phyloP scores from a whole-genome alignment of 2,888 invertebrate genomes.

The Scaptodrosophila latifasciaeformis region DNA sequence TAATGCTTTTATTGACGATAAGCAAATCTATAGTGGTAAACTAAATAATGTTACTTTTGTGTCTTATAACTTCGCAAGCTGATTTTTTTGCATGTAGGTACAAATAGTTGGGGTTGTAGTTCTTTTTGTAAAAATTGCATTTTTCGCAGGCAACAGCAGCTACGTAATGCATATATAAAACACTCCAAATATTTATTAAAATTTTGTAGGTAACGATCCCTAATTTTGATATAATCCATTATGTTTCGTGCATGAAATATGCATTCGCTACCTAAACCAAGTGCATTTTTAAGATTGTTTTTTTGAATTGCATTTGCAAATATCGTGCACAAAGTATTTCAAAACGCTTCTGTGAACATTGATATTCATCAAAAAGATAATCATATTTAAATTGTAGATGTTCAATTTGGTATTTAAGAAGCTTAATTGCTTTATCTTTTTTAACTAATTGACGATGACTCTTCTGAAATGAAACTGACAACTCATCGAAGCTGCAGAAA shows the following conservation, averaged over 20 bases:
- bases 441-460: conserved; percentile 64
- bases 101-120: too few species aligned
- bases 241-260: conserved; percentile 46
- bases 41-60: too few species aligned
- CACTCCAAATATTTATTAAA: conserved; percentile 58
- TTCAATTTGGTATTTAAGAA: conserved; percentile 57
- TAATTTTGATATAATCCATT: too few species aligned
- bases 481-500: conserved; percentile 70
- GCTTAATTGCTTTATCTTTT: conserved; percentile 59
- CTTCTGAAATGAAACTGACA: conserved; percentile 59
- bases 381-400: conserved; percentile 60
- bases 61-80: too few species aligned
- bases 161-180: conserved; percentile 51
- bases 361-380: conserved; percentile 56
- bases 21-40: too few species aligned
- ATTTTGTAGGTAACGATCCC: conserved; percentile 13
- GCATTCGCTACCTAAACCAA: conserved; percentile 60
- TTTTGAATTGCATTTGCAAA: conserved; percentile 59
- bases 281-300: conserved; percentile 54
- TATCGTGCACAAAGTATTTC: conserved; percentile 60
- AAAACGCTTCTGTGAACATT: conserved; percentile 52
- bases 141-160: conserved; percentile 37
- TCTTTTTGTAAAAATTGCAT: too few species aligned
- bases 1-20: too few species aligned
- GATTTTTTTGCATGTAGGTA: too few species aligned